phyloP scores from a whole-genome alignment of 2,113 vertebrate genomes.

The Equus quagga region DNA sequence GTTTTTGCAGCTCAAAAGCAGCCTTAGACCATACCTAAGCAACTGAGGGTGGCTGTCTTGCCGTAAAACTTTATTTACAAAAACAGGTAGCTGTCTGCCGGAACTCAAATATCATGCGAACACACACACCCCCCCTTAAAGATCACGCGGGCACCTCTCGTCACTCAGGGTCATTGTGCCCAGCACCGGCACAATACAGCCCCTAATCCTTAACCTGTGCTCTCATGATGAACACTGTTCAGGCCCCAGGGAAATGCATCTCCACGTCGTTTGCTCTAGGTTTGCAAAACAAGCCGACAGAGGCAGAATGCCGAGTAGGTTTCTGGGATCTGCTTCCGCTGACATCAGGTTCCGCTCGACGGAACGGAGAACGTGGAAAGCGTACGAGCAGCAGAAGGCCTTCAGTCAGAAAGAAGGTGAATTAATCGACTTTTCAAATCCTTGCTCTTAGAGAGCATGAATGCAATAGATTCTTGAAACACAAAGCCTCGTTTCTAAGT shows the following conservation, averaged over 20 bases:
- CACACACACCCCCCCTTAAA: background rate
- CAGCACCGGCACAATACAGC: background rate
- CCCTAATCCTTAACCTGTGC: background rate
- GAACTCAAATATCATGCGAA: background rate
- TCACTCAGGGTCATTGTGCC: background rate
- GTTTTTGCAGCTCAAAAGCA: background rate
- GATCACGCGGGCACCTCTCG: background rate
- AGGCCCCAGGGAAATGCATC: background rate
- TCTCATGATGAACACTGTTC: background rate
- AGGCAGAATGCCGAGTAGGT: background rate
- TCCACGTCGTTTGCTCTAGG: background rate
- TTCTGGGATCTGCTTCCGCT: background rate
- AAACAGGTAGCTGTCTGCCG: background rate
- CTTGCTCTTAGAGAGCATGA: slow-evolving; percentile 44
- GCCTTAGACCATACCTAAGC: background rate
- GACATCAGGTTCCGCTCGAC: background rate
- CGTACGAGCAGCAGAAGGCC: background rate
- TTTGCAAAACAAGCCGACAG: background rate
- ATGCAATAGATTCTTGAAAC: slow-evolving; percentile 55
- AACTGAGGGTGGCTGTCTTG: background rate
- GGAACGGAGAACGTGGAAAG: background rate
- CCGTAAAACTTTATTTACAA: background rate
- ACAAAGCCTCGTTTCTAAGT: slow-evolving; percentile 40
- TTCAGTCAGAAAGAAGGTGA: background rate
- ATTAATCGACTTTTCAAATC: slow-evolving; percentile 59